phyloP scores from a whole-genome alignment of 1,140 invertebrate genomes.

The Lethocerus indicus region DNA sequence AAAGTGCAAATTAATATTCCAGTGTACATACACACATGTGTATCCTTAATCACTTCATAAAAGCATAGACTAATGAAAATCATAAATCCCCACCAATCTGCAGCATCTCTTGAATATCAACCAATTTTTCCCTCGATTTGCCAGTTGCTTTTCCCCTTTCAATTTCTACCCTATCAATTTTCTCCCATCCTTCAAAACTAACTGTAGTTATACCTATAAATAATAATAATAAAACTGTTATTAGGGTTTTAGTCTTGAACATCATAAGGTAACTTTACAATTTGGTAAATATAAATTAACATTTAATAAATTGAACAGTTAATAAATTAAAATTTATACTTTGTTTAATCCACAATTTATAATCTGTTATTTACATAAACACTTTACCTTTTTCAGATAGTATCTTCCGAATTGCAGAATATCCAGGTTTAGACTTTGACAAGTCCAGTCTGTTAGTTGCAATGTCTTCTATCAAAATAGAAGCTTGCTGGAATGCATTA shows the following conservation, averaged over 20 bases:
- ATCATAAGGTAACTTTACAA: neutral
- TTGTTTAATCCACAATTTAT: neutral
- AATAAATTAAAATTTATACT: too few relatives aligned
- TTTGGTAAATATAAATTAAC: neutral
- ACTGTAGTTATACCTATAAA: constrained; percentile 40
- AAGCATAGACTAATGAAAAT: too few relatives aligned
- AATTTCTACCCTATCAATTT: constrained; percentile 45
- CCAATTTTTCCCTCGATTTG: constrained; percentile 73
- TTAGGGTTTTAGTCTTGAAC: neutral
- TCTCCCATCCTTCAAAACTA: constrained; percentile 67
- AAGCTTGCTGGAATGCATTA: constrained; percentile 63
- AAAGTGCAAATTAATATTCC: too few relatives aligned
- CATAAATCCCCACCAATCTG: constrained; percentile 28
- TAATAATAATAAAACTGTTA: neutral
- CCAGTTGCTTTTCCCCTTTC: constrained; percentile 16
- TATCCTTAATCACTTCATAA: too few relatives aligned
- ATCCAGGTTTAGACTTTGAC: constrained; percentile 35
- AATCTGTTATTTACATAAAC: neutral
- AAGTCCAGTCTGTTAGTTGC: constrained; percentile 22
- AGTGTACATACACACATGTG: too few relatives aligned
- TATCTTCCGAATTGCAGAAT: constrained; percentile 31
- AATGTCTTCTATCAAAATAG: constrained; percentile 50
- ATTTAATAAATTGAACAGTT: constrained; percentile 1
- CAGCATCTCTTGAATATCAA: constrained; percentile 62
- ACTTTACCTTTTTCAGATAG: constrained; percentile 30